phyloP scores from a whole-genome alignment of 1,140 invertebrate genomes.

The Thrips palmi region DNA sequence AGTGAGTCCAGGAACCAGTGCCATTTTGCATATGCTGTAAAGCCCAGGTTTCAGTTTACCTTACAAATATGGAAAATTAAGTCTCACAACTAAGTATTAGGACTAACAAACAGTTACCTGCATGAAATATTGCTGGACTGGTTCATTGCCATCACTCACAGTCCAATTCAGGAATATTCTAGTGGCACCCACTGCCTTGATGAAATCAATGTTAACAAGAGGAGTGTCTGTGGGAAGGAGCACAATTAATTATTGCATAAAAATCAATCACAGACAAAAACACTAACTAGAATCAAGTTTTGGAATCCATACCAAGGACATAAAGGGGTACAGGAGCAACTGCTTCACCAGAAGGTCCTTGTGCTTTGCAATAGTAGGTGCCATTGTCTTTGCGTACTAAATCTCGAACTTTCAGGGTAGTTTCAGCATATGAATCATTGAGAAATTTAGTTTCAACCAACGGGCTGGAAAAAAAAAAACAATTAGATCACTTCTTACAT shows the following conservation, averaged over 20 bases:
- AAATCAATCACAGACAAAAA: constrained; percentile 17
- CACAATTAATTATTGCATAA: constrained; percentile 18
- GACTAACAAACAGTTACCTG: constrained; percentile 20
- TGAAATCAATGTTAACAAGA: constrained; percentile 46
- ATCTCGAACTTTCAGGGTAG: constrained; percentile 30
- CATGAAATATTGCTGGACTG: constrained; percentile 42
- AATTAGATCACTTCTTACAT: not conserved
- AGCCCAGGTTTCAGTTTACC: constrained; percentile 7
- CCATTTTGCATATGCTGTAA: constrained; percentile 32
- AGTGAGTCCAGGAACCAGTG: constrained; percentile 30
- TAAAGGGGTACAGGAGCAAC: constrained; percentile 12
- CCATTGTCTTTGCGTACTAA: constrained; percentile 45
- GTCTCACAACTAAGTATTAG: constrained; percentile 1
- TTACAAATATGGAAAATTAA: constrained; percentile 8
- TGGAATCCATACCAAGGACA: constrained; percentile 13
- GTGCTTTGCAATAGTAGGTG: constrained; percentile 33
- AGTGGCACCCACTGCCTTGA: constrained; percentile 50
- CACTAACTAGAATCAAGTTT: not conserved
- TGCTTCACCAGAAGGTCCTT: constrained; percentile 14
- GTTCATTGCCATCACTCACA: constrained; percentile 51
- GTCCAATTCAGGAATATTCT: constrained; percentile 72
- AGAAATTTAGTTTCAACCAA: constrained; percentile 18
- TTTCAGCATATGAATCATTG: constrained; percentile 35
- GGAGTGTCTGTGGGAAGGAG: constrained; percentile 45
- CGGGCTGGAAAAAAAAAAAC: not conserved